Percentiles rank a stretch among this genome's conserved stretches.
Conservation (phyloP, 2,797 vertebrate genomes). For the Ibycter americanus region DNA sequence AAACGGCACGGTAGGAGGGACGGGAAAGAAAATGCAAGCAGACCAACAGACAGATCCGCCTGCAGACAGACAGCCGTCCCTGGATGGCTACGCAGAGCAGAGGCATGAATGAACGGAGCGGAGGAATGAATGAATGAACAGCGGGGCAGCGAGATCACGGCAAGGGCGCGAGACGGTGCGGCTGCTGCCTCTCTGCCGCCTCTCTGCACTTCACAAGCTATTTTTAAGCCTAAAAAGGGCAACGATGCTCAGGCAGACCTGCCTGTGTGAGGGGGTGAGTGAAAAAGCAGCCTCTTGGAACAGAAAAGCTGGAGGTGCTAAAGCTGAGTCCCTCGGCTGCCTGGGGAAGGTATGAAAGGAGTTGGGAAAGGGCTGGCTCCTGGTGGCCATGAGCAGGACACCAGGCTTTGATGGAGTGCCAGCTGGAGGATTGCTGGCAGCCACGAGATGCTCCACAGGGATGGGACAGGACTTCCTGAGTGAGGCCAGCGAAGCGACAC, state of each 20-base stretch:
- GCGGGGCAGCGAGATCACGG: not conserved
- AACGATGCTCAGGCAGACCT: fast-evolving
- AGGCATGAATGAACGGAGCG: not conserved
- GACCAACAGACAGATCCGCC: not conserved
- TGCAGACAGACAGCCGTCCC: not conserved
- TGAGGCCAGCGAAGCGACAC: fast-evolving
- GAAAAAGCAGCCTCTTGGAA: not conserved
- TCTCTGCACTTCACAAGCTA: not conserved
- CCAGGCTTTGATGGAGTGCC: fast-evolving
- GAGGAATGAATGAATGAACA: not conserved
- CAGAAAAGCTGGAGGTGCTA: not conserved
- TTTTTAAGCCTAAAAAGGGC: not conserved
- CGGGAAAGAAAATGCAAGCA: not conserved
- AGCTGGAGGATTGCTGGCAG: not conserved
- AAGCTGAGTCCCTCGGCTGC: fast-evolving
- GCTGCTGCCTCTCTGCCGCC: not conserved
- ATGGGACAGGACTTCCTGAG: not conserved
- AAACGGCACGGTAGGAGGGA: fast-evolving
- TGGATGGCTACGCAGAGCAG: fast-evolving
- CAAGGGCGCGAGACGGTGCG: not conserved
- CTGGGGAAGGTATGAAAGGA: not conserved
- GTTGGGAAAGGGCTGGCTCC: fast-evolving
- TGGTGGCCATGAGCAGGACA: fast-evolving
- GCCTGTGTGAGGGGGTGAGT: not conserved
- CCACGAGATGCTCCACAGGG: fast-evolving